Conservation (phyloP, 2,888 invertebrate species). For the Pachydiplax longipennis region DNA sequence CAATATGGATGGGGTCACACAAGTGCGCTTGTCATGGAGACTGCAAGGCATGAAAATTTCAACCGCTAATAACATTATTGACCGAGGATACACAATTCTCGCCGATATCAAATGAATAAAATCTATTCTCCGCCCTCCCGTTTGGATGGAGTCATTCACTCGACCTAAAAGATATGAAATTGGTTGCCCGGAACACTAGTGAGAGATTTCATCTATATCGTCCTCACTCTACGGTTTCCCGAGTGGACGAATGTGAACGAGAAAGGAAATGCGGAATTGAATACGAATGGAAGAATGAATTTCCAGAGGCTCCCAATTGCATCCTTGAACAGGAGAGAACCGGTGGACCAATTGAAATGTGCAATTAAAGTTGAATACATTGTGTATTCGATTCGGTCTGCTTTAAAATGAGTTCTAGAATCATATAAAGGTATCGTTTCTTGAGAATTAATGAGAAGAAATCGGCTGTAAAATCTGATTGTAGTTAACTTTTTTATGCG, state of each 20-base stretch:
- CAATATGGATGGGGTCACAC: not conserved
- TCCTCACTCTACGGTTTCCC: not conserved
- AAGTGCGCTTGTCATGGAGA: not conserved
- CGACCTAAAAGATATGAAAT: not conserved
- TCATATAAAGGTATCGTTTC: no score
- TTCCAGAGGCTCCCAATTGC: no score
- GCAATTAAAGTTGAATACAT: no score
- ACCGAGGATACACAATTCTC: not conserved
- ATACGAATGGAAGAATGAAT: not conserved
- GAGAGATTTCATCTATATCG: not conserved
- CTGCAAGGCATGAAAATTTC: not conserved
- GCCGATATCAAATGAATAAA: conserved; percentile 4
- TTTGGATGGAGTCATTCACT: conserved; percentile 4
- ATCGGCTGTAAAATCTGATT: no score
- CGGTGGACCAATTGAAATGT: no score
- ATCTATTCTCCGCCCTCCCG: not conserved
- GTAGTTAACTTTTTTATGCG: no score
- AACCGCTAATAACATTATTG: not conserved
- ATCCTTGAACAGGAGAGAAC: no score
- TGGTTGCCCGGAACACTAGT: not conserved
- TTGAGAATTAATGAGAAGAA: no score
- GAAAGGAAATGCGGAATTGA: not conserved
- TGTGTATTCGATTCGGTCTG: no score
- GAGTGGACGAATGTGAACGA: not conserved
- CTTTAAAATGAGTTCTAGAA: no score